Evolutionary conservation across 2,888 invertebrate genomes (phyloP).

Genomic region (Sarcophaga variegata): DNA sequence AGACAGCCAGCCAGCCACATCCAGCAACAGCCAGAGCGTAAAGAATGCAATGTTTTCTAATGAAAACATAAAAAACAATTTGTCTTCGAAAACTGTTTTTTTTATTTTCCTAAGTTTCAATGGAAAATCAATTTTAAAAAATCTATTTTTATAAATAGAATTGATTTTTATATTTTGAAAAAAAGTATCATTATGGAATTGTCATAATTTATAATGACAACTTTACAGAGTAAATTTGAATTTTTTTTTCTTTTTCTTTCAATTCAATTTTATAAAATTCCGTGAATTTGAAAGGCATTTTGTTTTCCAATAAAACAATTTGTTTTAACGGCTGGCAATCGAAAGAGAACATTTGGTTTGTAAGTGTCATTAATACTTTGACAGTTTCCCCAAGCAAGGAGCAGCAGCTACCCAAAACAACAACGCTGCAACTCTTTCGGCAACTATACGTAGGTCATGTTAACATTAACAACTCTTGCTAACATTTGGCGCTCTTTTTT

Average conservation of each 20-base stretch:
- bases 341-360: conserved; percentile 49
- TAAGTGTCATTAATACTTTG: conserved; percentile 48
- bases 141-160: neutral
- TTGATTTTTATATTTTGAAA: conserved; percentile 12
- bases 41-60: conserved; percentile 49
- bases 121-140: conserved; percentile 45
- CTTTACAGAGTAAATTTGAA: conserved; percentile 1
- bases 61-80: conserved; percentile 41
- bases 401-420: conserved; percentile 32
- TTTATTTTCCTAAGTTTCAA: neutral
- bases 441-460: conserved; percentile 61
- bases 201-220: conserved; percentile 63
- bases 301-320: too few species aligned
- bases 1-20: neutral
- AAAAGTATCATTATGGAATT: conserved; percentile 55
- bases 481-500: conserved; percentile 63
- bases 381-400: conserved; percentile 49
- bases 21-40: conserved; percentile 31
- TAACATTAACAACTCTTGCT: conserved; percentile 60
- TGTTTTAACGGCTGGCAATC: conserved; percentile 4
- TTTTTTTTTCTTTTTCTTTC: neutral
- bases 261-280: too few species aligned
- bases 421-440: neutral
- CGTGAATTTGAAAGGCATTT: too few species aligned
- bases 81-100: conserved; percentile 23